Percentiles rank a stretch among this genome's conserved stretches.
Conservation (phyloP, 2,888 invertebrate genomes). For the Hydroisotoma schaefferi region DNA sequence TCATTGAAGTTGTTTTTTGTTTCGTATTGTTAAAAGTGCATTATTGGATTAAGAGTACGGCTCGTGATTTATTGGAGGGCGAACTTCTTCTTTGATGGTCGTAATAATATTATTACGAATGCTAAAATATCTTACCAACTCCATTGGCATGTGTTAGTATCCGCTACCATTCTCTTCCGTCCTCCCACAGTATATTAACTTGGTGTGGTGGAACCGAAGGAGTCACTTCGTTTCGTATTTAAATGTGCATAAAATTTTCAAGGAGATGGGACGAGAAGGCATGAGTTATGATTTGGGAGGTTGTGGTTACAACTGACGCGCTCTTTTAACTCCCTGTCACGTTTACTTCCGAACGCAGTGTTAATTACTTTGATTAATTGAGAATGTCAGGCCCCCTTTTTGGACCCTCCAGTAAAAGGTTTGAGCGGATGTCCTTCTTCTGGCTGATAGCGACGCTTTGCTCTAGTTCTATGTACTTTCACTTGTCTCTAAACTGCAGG, state of each 20-base stretch:
- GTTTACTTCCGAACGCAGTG: conserved; percentile 30
- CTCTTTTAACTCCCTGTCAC: conserved; percentile 39
- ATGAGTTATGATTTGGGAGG: conserved; percentile 39
- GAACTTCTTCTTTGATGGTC: conserved; percentile 1
- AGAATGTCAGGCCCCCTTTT: conserved; percentile 33
- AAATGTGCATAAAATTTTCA: no score
- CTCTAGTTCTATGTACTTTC: no score
- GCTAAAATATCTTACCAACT: conserved; percentile 5
- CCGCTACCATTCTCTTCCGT: no score
- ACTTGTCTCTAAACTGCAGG: no score
- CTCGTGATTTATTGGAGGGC: conserved; percentile 24
- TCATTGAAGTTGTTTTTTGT: conserved; percentile 23
- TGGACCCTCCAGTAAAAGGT: no score
- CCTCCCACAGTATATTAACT: conserved; percentile 2
- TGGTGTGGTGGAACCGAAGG: background rate
- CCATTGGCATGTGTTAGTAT: background rate
- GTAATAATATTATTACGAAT: conserved; percentile 6
- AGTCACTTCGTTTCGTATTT: background rate
- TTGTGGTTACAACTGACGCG: conserved; percentile 37
- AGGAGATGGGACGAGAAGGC: conserved; percentile 8
- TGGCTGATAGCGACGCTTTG: no score
- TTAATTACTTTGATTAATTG: conserved; percentile 47
- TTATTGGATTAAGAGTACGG: conserved; percentile 34
- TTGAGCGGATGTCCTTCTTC: no score
- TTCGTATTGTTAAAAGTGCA: conserved; percentile 33